Percentiles rank a stretch among this genome's conserved stretches.
These are phyloP conservation scores for Thymelicus sylvestris DNA, from an alignment of 2,888 invertebrate species.

Conservation along the genomic window DNA sequence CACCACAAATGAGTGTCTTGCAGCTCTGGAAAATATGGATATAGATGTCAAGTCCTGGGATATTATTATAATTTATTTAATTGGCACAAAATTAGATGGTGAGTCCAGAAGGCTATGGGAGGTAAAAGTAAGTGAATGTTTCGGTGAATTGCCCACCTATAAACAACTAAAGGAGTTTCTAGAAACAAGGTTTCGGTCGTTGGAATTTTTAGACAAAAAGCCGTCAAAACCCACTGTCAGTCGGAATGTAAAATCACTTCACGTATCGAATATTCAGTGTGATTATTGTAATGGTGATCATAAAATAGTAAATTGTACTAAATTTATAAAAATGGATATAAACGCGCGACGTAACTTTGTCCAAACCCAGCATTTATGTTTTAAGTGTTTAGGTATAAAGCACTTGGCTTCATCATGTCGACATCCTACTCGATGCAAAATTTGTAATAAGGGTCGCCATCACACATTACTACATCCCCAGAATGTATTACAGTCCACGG, in stretches of 20 bases:
- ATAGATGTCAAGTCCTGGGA: no score
- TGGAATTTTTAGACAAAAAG: constrained; percentile 34
- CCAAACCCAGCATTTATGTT: constrained; percentile 42
- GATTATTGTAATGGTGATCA: constrained; percentile 27
- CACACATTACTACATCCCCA: constrained; percentile 42
- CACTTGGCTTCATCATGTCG: no score
- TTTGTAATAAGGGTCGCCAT: constrained; percentile 27
- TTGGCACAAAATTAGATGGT: no score
- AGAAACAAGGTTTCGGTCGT: constrained; percentile 29
- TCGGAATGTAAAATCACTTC: constrained; percentile 11
- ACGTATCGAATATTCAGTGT: no score
- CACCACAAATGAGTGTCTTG: no score
- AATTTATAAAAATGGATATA: constrained; percentile 39
- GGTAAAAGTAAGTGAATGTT: no score
- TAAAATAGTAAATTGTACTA: constrained; percentile 44
- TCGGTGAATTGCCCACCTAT: no score
- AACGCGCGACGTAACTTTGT: constrained; percentile 41
- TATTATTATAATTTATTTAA: no score
- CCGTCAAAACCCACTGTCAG: not conserved
- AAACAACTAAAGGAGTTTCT: no score
- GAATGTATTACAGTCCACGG: constrained; percentile 12
- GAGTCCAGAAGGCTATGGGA: no score
- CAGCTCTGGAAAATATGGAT: no score
- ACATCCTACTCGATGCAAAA: no score
- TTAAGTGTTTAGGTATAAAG: constrained; percentile 39